A percentile compares a stretch with the other conserved stretches of the same genome.
phyloP scores from a whole-genome alignment of 2,113 vertebrate species.

The Hypanus sabinus region DNA sequence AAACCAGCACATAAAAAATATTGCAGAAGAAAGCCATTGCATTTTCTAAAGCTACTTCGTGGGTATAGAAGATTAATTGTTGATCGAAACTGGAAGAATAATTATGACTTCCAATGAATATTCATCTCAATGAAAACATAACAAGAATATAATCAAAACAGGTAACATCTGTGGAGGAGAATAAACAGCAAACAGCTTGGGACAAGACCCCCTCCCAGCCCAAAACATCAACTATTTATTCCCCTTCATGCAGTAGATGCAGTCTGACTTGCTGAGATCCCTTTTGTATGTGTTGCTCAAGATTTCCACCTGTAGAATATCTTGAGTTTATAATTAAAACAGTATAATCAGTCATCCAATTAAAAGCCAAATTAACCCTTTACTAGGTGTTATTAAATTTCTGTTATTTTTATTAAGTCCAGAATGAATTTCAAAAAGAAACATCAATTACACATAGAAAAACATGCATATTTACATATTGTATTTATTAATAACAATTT shows the following conservation, averaged over 20 bases:
- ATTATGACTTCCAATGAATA: background rate
- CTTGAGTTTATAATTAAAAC: background rate
- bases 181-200: no score
- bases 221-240: no score
- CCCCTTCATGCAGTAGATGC: no score
- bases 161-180: background rate
- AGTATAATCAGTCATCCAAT: background rate
- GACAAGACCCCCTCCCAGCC: no score
- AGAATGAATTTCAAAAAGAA: slow-evolving; percentile 15
- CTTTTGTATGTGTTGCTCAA: no score
- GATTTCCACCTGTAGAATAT: no score
- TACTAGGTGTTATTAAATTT: background rate
- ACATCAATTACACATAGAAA: background rate
- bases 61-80: background rate
- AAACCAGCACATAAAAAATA: background rate
- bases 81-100: background rate
- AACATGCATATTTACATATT: background rate
- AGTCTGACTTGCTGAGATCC: no score
- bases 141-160: background rate
- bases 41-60: background rate
- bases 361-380: background rate
- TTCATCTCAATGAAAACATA: background rate
- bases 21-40: background rate
- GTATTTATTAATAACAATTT: background rate
- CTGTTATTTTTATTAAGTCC: background rate